Percentiles rank a stretch among this genome's conserved stretches.
phyloP scores from a whole-genome alignment of 2,888 invertebrate species.

The Oscheius myriophilus region DNA sequence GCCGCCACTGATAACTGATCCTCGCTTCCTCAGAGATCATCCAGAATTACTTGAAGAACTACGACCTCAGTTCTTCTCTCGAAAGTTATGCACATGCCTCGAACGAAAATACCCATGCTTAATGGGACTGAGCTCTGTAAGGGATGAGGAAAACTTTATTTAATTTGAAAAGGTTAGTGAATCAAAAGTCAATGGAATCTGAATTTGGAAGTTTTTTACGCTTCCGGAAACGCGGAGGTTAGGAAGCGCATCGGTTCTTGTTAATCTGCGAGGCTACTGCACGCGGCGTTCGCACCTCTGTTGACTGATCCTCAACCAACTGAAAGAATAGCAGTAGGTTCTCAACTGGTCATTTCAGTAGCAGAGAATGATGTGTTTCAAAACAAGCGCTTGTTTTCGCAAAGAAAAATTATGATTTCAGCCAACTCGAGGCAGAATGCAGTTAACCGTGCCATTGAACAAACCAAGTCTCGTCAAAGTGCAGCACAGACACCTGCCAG shows the following conservation, averaged over 20 bases:
- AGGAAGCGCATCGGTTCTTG: constrained; percentile 28
- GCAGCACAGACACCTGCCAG: constrained; percentile 38
- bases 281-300: constrained; percentile 27
- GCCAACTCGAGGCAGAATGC: constrained; percentile 46
- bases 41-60: too few species aligned
- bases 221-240: constrained; percentile 25
- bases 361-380: not conserved
- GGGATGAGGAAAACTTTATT: too few species aligned
- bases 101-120: too few species aligned
- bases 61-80: too few species aligned
- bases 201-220: too few species aligned
- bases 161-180: too few species aligned
- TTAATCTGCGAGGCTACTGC: constrained; percentile 23
- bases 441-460: constrained; percentile 54
- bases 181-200: too few species aligned
- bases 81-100: too few species aligned
- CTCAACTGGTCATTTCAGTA: not conserved
- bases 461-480: constrained; percentile 50
- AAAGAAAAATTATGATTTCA: constrained; percentile 28
- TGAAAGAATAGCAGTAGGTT: not conserved
- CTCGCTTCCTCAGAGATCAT: too few species aligned
- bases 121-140: too few species aligned
- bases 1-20: constrained; percentile 24
- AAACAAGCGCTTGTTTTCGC: too few species aligned
- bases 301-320: constrained; percentile 6